Evolutionary conservation across 1,140 invertebrate genomes (phyloP), one percentile per base, ranked within the genome.

Genomic region (Littorina saxatilis): DNA sequence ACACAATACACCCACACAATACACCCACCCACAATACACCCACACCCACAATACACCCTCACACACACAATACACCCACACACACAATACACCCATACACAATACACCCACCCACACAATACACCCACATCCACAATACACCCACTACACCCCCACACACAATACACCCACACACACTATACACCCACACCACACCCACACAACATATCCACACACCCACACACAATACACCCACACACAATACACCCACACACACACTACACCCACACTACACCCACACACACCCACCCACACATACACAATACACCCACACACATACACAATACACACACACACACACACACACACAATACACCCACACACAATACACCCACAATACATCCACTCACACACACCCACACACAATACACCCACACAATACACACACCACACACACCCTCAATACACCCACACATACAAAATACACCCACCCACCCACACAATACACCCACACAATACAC

Each of bases 121-220:
- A 29, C 29, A 32, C 20, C 32, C 4, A 32, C 20, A 27, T 29
- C 17, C 20, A 32, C 61, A 66, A 2, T 9, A 66, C n/a, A 9
- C 29, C n/a, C n/a, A n/a, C n/a, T n/a, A 27, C 29, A 11, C 2
- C n/a, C 20, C 37, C 32, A 68, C 63, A 17, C 17, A 17, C 7
- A 17, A 47, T 9, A 17, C 7, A 47, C 43, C 43, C 43, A 5
- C 43, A 5, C 17, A 5, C 43, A 9, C 43, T 17, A 68, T 35
- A 68, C 63, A 68, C 35, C 37, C 35, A 68, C 35, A 68, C 63
- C 63, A 68, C 35, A 68, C 35, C 37, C 35, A 68, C 63, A 58
- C 55, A 58, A 58, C 55, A 58, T 23, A 58, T 23, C 4, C 55
- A 58, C 55, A 27, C 55, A 23, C 55, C 9, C 55, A 23, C 55